Evolutionary conservation across 1,140 invertebrate genomes (phyloP).

Genomic region (Pseudomyrmex concolor): DNA sequence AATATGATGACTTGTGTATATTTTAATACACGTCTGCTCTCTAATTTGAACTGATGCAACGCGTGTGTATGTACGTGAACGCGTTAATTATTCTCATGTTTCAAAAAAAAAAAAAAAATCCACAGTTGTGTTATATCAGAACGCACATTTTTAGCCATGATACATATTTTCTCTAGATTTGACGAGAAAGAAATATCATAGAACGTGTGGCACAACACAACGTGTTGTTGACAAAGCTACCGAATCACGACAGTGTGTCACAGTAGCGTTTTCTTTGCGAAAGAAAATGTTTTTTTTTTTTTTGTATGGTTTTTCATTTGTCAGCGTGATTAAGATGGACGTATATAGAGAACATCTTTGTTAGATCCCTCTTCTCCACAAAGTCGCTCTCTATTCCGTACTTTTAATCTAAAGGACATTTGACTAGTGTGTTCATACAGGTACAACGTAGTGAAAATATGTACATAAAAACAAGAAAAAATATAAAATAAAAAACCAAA

Average conservation of each 20-base stretch:
- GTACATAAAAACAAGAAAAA: too few relatives aligned
- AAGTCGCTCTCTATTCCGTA: neutral
- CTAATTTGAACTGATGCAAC: neutral
- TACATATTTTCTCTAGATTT: neutral
- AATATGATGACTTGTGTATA: too few relatives aligned
- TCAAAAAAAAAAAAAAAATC: conserved; percentile 8
- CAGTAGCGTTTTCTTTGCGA: conserved; percentile 18
- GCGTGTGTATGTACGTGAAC: neutral
- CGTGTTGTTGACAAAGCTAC: neutral
- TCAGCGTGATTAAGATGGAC: conserved; percentile 52
- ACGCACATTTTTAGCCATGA: conserved; percentile 13
- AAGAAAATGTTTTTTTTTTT: conserved; percentile 1
- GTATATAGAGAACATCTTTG: conserved; percentile 27
- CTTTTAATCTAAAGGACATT: conserved; percentile 9
- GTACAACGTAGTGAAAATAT: too few relatives aligned
- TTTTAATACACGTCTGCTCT: neutral
- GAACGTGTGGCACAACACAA: neutral
- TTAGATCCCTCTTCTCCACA: neutral
- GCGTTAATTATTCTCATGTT: conserved; percentile 11
- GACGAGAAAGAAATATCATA: neutral
- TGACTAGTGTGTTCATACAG: too few relatives aligned
- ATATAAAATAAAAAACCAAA: too few relatives aligned
- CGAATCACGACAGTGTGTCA: conserved; percentile 13
- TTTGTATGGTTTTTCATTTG: conserved; percentile 40
- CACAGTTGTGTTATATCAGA: neutral